phyloP scores from a whole-genome alignment of 2,797 vertebrate genomes.

The Apogon hyalosoma region DNA sequence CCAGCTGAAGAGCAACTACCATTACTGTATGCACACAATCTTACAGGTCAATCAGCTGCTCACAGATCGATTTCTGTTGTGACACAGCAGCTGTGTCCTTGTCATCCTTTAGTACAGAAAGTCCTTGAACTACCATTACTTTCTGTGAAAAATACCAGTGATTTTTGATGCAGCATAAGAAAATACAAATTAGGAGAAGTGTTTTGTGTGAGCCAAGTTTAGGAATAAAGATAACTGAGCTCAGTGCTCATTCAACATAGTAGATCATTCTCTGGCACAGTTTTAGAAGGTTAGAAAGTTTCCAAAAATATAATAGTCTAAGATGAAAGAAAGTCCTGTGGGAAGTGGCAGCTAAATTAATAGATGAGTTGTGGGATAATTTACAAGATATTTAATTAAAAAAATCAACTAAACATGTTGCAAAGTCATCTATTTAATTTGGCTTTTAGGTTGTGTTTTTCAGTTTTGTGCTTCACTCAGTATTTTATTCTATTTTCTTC shows the following conservation, averaged over 20 bases:
- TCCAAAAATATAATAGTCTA: conserved; percentile 26
- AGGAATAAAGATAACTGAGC: conserved; percentile 1
- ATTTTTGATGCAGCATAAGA: conserved; percentile 8
- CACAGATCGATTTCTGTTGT: conserved; percentile 29
- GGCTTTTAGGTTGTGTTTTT: too few relatives aligned
- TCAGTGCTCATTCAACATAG: conserved; percentile 18
- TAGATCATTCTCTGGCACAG: conserved; percentile 6
- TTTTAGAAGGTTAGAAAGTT: conserved; percentile 28
- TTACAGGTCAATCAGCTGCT: conserved; percentile 62
- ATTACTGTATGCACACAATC: conserved; percentile 42
- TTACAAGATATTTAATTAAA: conserved; percentile 25
- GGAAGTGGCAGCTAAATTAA: conserved; percentile 32
- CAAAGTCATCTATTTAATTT: too few relatives aligned
- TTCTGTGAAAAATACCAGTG: conserved; percentile 33
- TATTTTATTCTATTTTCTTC: too few relatives aligned
- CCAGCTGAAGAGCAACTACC: conserved; percentile 66
- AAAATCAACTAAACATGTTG: neutral
- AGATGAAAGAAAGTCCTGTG: conserved; percentile 10
- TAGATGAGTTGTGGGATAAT: conserved; percentile 36
- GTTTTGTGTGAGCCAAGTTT: conserved; percentile 4
- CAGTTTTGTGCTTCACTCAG: too few relatives aligned
- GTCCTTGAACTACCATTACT: conserved; percentile 27
- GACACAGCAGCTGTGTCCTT: neutral
- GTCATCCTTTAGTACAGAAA: conserved; percentile 1
- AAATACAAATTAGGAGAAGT: conserved; percentile 24